Evolutionary conservation across 2,797 vertebrate species (phyloP).

Genomic region (Caiman crocodilus): DNA sequence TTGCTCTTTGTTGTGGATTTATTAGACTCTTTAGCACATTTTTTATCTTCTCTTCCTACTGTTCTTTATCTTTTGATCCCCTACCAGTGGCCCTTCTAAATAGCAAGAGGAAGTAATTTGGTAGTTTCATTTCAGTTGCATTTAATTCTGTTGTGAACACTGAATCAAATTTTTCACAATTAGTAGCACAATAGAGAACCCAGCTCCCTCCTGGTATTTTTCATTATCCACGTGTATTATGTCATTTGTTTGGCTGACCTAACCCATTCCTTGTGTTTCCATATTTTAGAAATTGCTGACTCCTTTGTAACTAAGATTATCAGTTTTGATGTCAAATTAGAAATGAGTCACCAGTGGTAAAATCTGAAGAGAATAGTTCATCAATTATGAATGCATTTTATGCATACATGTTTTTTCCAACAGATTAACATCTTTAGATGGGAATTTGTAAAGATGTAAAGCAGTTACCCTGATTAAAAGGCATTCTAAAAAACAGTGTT

Average conservation of each 20-base stretch:
- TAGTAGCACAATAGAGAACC: not conserved
- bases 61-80: not conserved
- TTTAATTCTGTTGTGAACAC: not conserved
- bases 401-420: slow-evolving; percentile 2
- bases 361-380: not conserved
- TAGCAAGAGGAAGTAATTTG: not conserved
- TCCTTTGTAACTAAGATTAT: not conserved
- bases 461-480: slow-evolving; percentile 63
- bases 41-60: not conserved
- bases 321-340: not conserved
- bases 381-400: not conserved
- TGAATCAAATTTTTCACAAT: not conserved
- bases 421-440: slow-evolving; percentile 3
- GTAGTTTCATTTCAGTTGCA: not conserved
- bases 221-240: not conserved
- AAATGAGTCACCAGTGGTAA: not conserved
- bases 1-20: not conserved
- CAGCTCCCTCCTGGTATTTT: not conserved
- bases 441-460: slow-evolving; percentile 11
- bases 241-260: not conserved
- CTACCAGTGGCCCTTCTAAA: not conserved
- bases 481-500: slow-evolving; percentile 58
- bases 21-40: not conserved
- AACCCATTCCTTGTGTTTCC: not conserved
- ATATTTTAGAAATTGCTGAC: not conserved